Percentiles rank a stretch among this genome's conserved stretches.
Conservation (phyloP, 2,888 invertebrate genomes). For the Allolobophora icterica region DNA sequence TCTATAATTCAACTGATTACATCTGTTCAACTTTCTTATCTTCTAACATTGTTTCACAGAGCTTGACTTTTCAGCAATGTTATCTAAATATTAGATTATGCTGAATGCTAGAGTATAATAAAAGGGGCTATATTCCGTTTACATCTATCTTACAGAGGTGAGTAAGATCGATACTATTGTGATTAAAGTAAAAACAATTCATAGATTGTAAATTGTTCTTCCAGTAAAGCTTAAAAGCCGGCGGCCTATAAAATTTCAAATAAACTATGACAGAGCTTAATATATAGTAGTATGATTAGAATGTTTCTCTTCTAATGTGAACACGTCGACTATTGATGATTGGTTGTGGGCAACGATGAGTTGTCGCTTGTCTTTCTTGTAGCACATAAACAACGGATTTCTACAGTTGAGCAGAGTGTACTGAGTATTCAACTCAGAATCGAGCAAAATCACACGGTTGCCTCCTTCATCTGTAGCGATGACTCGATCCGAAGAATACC, state of each 20-base stretch:
- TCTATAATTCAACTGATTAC: too few relatives aligned
- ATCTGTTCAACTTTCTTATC: too few relatives aligned
- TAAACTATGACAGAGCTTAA: not conserved
- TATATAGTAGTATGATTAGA: not conserved
- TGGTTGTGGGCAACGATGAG: not conserved
- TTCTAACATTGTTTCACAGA: too few relatives aligned
- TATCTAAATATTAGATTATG: too few relatives aligned
- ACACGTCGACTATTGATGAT: not conserved
- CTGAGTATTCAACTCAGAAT: not conserved
- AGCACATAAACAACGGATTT: slow-evolving; percentile 4
- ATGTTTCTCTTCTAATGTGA: not conserved
- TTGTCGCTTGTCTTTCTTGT: not conserved
- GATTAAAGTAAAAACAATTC: not conserved
- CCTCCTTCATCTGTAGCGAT: not conserved
- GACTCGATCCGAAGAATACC: not conserved
- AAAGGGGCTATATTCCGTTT: too few relatives aligned
- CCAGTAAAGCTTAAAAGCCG: too few relatives aligned
- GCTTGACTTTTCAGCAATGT: too few relatives aligned
- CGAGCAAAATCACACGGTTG: not conserved
- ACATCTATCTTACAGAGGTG: not conserved
- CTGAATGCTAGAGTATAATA: too few relatives aligned
- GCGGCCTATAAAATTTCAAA: not conserved
- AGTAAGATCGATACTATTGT: not conserved
- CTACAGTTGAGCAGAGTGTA: not conserved
- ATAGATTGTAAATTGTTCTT: too few relatives aligned